Percentiles rank a stretch among this genome's conserved stretches.
phyloP scores from a whole-genome alignment of 2,888 invertebrate genomes.

The Hermaeophaga mercurialis region DNA sequence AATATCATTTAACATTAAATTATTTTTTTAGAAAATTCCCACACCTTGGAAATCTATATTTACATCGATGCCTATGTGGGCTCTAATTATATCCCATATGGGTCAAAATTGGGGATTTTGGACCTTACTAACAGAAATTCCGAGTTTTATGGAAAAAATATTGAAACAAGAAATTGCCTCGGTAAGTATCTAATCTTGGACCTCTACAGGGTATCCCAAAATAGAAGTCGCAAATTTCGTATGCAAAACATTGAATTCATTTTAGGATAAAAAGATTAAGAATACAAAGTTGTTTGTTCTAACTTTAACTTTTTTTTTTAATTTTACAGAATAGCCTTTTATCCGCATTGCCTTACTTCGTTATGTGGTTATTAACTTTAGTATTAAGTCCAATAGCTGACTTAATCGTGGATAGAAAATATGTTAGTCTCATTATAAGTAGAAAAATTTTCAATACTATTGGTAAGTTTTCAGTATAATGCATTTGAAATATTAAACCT shows the following conservation, averaged over 20 bases:
- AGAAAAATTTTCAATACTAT: conserved; percentile 45
- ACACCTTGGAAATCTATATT: conserved; percentile 78
- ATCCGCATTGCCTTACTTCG: conserved; percentile 75
- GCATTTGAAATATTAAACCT: no score
- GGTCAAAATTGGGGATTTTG: conserved; percentile 83
- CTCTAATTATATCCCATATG: conserved; percentile 71
- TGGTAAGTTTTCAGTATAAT: conserved; percentile 52
- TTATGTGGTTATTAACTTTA: conserved; percentile 74
- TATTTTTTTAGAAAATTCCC: conserved; percentile 41
- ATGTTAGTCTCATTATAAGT: conserved; percentile 45
- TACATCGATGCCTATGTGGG: conserved; percentile 76
- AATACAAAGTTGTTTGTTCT: no score
- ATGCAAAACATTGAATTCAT: no score
- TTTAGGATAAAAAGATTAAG: no score
- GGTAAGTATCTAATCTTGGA: no score
- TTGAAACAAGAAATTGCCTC: conserved; percentile 72
- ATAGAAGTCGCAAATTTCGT: no score
- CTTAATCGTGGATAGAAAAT: conserved; percentile 59
- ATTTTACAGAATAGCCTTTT: conserved; percentile 67
- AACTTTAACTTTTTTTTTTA: no score
- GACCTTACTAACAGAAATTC: conserved; percentile 81
- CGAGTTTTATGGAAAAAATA: conserved; percentile 76
- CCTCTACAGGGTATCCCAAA: no score
- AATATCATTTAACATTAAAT: no score
- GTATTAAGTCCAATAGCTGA: conserved; percentile 72